Percentiles rank a stretch among this genome's conserved stretches.
phyloP scores from a whole-genome alignment of 2,797 vertebrate species.

The Hafferia zeledoni region DNA sequence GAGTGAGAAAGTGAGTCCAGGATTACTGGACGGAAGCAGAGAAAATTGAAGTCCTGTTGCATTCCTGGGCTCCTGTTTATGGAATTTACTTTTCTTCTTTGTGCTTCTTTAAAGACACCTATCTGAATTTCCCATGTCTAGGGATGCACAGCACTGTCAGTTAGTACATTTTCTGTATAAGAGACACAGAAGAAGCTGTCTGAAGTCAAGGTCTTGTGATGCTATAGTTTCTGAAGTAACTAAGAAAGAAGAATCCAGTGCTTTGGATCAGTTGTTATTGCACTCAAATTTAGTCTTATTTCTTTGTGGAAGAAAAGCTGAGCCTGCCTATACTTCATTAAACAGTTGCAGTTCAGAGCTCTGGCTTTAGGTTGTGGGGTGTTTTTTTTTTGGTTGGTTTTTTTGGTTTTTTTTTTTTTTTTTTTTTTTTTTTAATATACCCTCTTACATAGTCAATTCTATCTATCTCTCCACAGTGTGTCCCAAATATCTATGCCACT shows the following conservation, averaged over 20 bases:
- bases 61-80: not conserved
- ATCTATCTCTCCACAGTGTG: not conserved
- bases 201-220: not conserved
- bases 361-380: not conserved
- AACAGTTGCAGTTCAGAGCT: not conserved
- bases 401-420: not conserved
- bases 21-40: not conserved
- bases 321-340: not conserved
- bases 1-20: not conserved
- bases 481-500: not conserved
- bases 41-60: not conserved
- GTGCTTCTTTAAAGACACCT: not conserved
- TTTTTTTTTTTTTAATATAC: not conserved
- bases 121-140: not conserved
- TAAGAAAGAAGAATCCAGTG: not conserved
- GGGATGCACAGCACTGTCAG: not conserved
- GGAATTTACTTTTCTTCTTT: not conserved
- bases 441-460: not conserved
- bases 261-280: not conserved
- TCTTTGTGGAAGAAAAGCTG: not conserved
- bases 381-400: not conserved
- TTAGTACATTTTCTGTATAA: not conserved
- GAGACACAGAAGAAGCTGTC: not conserved
- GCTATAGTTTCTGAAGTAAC: not conserved
- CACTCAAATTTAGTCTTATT: not conserved